A percentile compares a stretch with the other conserved stretches of the same genome.
Conservation (phyloP, 2,797 vertebrate species). For the Xenops minutus region DNA sequence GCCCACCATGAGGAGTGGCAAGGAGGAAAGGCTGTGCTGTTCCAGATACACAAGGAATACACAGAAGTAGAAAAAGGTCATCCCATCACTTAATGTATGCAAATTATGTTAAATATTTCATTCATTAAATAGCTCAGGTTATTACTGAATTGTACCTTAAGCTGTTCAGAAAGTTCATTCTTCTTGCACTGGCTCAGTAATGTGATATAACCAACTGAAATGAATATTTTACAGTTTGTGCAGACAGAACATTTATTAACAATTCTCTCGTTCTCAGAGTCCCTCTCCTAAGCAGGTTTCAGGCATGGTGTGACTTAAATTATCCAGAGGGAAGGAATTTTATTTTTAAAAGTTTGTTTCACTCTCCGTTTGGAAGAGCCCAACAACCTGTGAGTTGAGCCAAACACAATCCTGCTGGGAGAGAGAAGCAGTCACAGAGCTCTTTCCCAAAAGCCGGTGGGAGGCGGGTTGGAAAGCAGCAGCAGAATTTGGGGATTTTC, state of each 20-base stretch:
- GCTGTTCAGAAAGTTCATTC: slow-evolving; percentile 66
- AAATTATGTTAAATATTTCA: slow-evolving; percentile 70
- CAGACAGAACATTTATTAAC: slow-evolving; percentile 56
- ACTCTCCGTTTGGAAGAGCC: background rate
- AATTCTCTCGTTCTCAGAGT: slow-evolving; percentile 3
- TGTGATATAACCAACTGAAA: slow-evolving; percentile 48
- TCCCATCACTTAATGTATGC: slow-evolving; percentile 30
- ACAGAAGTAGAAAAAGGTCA: background rate
- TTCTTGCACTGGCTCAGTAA: slow-evolving; percentile 45
- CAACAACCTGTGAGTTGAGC: background rate
- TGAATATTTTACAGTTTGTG: slow-evolving; percentile 64
- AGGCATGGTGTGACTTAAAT: background rate
- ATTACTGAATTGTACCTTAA: slow-evolving; percentile 59
- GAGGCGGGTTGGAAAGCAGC: background rate
- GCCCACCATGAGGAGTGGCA: background rate
- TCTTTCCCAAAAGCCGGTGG: background rate
- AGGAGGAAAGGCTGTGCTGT: background rate
- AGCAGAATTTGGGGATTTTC: background rate
- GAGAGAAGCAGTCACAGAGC: background rate
- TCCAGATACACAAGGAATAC: background rate
- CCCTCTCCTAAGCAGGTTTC: background rate
- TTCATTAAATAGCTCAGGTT: slow-evolving; percentile 63
- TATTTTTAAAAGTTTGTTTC: background rate
- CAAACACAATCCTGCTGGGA: background rate
- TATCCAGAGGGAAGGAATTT: background rate